Evolutionary conservation across 1,140 invertebrate species (phyloP), one percentile per base, ranked within the genome.

Genomic region (Drosophila nebulosa): DNA sequence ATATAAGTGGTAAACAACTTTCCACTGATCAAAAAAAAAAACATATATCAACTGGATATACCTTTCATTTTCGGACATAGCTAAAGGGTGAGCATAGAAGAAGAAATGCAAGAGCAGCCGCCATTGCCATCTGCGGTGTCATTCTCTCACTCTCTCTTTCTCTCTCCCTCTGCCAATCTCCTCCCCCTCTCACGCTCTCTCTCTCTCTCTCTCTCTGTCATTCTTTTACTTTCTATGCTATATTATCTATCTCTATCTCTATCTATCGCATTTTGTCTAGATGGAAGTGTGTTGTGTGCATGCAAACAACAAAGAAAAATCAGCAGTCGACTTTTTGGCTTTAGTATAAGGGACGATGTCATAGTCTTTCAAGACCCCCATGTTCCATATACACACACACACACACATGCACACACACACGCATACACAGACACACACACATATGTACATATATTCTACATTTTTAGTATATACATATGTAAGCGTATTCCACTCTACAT

Each of bases 301-400:
- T 85, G 81, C 81, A 80, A 85, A 85, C 81, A 86, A 85, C 81
- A 85, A 85, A 85, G 81, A 73, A 80, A 85, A 86, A 86, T 81
- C 81, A 85, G 81, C 83, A 85, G 84, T 67, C 74, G 78, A 77
- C 69, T 80, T 79, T 73, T 56, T 53, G 56, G 53, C 32, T 53
- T 14, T 21, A 10, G 52, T 26, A 22, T 18, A 16, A 7, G 69
- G 71, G 62, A 61, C 62, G 71, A 73, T 66, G 69, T 64, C 60
- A 64, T 53, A 72, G 70, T 46, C 55, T 35, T 35, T 36, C 68
- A 42, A 18, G 26, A 18, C 27, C 36, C 36, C 42, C 50, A 26
- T 30, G 51, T 14, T 30, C 26, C 27, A 16, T 39, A 12, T 21
- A 64, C 52, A 32, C 12, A 21, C 4, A 4, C 35, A 57, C 7